These are phyloP conservation scores for Coregonus sp. DNA, from an alignment of 2,797 vertebrate genomes.

Conservation along the genomic window DNA sequence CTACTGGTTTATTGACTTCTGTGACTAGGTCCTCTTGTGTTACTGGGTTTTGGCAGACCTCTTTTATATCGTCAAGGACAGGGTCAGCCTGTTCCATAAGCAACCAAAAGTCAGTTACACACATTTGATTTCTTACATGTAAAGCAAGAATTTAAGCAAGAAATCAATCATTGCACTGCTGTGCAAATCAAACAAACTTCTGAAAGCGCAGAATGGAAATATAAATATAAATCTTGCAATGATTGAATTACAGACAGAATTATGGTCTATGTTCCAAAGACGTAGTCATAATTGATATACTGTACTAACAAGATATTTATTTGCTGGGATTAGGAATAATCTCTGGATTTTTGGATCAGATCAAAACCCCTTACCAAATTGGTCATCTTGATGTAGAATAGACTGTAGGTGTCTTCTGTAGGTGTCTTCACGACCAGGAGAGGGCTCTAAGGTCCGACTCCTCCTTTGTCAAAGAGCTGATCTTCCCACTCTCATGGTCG, in stretches of 20 bases:
- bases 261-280: too few species aligned
- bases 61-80: slow-evolving; percentile 59
- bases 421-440: slow-evolving; percentile 52
- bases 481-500: slow-evolving; percentile 56
- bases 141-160: not conserved
- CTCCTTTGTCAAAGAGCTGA: slow-evolving; percentile 67
- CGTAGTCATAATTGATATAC: not conserved
- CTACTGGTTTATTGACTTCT: slow-evolving; percentile 32
- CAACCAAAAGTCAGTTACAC: slow-evolving; percentile 19
- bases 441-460: slow-evolving; percentile 68
- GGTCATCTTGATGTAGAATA: slow-evolving; percentile 70
- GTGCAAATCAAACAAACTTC: not conserved
- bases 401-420: slow-evolving; percentile 48
- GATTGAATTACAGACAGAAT: too few species aligned
- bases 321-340: too few species aligned
- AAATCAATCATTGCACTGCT: not conserved
- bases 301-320: not conserved
- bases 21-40: not conserved
- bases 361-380: slow-evolving; percentile 53
- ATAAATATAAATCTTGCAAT: too few species aligned
- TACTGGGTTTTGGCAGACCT: slow-evolving; percentile 45
- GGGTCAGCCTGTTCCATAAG: slow-evolving; percentile 61
- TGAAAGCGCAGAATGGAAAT: not conserved
- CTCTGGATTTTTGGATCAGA: not conserved
- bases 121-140: not conserved